Evolutionary conservation across 2,113 vertebrate species (phyloP), one percentile per base, ranked within the genome.

Genomic region (Halichoerus grypus): DNA sequence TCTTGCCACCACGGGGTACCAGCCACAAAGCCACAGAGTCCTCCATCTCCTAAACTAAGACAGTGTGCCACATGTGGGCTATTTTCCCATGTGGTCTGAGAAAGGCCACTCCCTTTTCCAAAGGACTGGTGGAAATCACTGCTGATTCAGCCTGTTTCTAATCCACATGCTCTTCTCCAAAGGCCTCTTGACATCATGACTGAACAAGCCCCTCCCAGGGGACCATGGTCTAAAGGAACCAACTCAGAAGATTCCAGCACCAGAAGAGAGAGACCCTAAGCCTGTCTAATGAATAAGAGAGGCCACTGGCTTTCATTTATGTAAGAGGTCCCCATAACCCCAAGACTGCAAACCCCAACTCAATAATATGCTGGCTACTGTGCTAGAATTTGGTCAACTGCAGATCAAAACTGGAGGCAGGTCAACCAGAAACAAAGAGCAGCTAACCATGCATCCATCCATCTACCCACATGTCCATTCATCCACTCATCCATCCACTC

Each of bases 401-500:
- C 22, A 71, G 21, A 53, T 39, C 67, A 82, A 67, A 81, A 16
- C 49, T 33, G 8, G 36, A 92, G 79, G 28, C 46, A 55, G 57
- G 4, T 33, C 72, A 77, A 22, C 49, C 59, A 42, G 59, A 94
- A 94, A 89, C 28, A 53, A 74, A 26, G 53, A 55, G 7, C 31
- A 26, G 42, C 63, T 55, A 53, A 6, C 13, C 49, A 72, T 4
- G 0, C 42, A 71, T 0, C 31, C 10, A 49, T 0, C 21, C 8
- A 55, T 0, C 10, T 39, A 51, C 19, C 4, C 36, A 42, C 3
- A 9, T 22, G 57, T 1, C 2, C 69, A 74, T 11, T 5, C 3
- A 53, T 1, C 9, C 6, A 71, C 1, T 0, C 55, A 72, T 4
- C 4, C 19, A 53, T 3, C n/a, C 4, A 18, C 13, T 4, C 7